Evolutionary conservation across 2,888 invertebrate genomes (phyloP).

Genomic region (Drepanosiphum platanoidis): DNA sequence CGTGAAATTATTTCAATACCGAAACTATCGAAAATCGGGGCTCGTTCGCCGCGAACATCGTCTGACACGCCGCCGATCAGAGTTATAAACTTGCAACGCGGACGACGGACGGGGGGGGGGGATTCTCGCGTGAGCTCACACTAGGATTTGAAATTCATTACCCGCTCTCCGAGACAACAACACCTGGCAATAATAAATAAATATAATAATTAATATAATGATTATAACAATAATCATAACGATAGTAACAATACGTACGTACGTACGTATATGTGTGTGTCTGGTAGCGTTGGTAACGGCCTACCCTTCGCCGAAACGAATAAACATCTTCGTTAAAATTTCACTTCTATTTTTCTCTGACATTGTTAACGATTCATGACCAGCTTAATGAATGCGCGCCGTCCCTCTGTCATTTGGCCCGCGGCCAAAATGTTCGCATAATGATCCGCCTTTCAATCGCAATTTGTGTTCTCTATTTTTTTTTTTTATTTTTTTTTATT

Average conservation of each 20-base stretch:
- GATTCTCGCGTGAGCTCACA: too few relatives aligned
- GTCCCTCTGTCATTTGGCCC: conserved; percentile 42
- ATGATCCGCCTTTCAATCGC: conserved; percentile 53
- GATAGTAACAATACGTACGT: background rate
- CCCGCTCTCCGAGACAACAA: too few relatives aligned
- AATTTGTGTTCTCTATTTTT: conserved; percentile 22
- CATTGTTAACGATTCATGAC: conserved; percentile 52
- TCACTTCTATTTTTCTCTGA: conserved; percentile 31
- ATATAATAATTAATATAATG: background rate
- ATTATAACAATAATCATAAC: background rate
- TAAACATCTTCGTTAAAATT: conserved; percentile 50
- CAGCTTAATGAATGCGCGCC: conserved; percentile 42
- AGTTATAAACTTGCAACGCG: too few relatives aligned
- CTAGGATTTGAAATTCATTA: too few relatives aligned
- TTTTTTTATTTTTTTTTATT: background rate
- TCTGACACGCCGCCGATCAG: too few relatives aligned
- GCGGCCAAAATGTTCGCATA: conserved; percentile 34
- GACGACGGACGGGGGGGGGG: too few relatives aligned
- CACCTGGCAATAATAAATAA: too few relatives aligned
- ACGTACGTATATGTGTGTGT: background rate
- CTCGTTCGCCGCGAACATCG: too few relatives aligned
- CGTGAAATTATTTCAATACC: too few relatives aligned
- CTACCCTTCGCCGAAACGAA: conserved; percentile 19
- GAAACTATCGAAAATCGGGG: too few relatives aligned
- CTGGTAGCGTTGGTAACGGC: background rate